Evolutionary conservation across 1,140 invertebrate species (phyloP), one percentile per base, ranked within the genome.

Genomic region (Chymomyza costata): DNA sequence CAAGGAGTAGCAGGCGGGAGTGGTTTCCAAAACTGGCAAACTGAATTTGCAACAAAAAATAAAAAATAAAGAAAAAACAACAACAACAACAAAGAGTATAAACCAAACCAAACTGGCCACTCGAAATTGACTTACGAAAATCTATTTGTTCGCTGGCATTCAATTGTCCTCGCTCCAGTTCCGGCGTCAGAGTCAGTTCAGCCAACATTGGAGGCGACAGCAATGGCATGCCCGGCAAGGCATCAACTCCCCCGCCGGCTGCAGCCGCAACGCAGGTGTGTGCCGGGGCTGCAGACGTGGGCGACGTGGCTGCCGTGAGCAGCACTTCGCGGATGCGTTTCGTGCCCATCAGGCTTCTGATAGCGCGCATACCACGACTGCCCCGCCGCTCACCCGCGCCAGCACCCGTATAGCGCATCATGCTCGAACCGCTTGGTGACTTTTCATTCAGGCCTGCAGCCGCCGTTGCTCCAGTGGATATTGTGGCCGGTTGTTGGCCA

Each of bases 121-220:
- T 54, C 21, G 49, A 59, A 73, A 74, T 81, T 68, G 59, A 82
- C 81, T 83, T 83, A 83, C 81, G 81, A 68, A 83, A 83, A 83
- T 83, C 81, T 62, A 83, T 81, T 83, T 68, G 73, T 62, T 83
- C 73, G 48, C 52, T 58, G 54, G 46, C 66, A 65, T 83, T 51
- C 69, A 83, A 76, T 76, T 83, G 81, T 65, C 66, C 64, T 39
- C 54, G 63, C 49, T 68, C 64, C 52, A 54, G 58, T 51, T 63
- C 58, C 71, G 41, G 40, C 37, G 38, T 1, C 11, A 5, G 7
- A 25, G 21, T 15, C 45, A 28, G 5, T 28, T 5, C 10, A 28
- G 25, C 25, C 25, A 5, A 28, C 5, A 7, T 17, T n/a, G 10
- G 14, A 49, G 10, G 28, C 44, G 8, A 34, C 14, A 44, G 50